Evolutionary conservation across 2,797 vertebrate genomes (phyloP).

Genomic region (Fistularia commersonii): DNA sequence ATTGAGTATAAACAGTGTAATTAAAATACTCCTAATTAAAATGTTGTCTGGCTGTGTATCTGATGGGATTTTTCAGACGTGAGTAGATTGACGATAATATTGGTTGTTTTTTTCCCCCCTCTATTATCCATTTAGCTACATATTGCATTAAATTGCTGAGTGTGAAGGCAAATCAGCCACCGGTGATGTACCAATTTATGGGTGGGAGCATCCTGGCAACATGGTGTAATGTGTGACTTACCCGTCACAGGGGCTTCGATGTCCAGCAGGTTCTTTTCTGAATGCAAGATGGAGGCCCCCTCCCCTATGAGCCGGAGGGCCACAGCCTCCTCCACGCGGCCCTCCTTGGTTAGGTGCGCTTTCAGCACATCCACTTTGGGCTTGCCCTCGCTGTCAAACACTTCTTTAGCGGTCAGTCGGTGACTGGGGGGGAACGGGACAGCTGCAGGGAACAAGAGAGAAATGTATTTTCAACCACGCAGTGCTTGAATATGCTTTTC

Average conservation of each 20-base stretch:
- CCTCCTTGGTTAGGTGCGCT: constrained; percentile 97
- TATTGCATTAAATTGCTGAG: no score
- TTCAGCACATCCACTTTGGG: constrained; percentile 97
- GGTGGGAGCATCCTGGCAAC: no score
- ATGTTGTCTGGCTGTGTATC: no score
- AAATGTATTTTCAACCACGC: not conserved
- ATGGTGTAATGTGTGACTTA: constrained; percentile 39
- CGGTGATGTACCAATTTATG: no score
- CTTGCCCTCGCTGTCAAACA: constrained; percentile 95
- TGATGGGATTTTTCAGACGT: no score
- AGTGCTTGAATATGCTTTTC: not conserved
- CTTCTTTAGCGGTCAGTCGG: constrained; percentile 95
- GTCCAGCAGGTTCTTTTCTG: constrained; percentile 96
- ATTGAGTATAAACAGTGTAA: no score
- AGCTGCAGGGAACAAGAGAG: constrained; percentile 69
- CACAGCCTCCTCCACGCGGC: constrained; percentile 92
- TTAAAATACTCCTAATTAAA: no score
- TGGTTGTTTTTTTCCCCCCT: no score
- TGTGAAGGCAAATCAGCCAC: no score
- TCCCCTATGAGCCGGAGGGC: constrained; percentile 94
- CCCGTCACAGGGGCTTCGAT: constrained; percentile 98
- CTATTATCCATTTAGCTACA: no score
- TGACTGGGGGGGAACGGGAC: constrained; percentile 97
- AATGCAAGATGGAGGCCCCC: constrained; percentile 88
- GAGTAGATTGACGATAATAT: no score